Percentiles rank a stretch among this genome's conserved stretches.
These are phyloP conservation scores for Phorcus lineatus DNA, from an alignment of 2,888 invertebrate species.

Conservation along the genomic window DNA sequence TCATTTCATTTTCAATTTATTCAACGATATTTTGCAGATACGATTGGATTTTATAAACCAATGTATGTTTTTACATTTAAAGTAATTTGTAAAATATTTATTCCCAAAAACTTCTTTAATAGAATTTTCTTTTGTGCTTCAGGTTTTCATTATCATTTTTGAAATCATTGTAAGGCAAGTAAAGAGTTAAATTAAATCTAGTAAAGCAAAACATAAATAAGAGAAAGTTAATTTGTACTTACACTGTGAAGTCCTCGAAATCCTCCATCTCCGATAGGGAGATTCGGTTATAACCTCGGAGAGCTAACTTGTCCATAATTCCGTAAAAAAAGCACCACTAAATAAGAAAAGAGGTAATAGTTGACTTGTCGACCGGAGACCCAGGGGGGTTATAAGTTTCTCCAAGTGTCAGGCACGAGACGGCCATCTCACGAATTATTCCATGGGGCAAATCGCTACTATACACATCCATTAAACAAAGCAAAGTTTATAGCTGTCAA, in stretches of 20 bases:
- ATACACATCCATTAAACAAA: conserved; percentile 4
- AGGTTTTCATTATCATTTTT: no score
- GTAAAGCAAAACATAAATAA: no score
- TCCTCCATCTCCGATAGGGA: conserved; percentile 49
- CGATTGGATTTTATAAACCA: no score
- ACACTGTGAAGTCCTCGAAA: conserved; percentile 46
- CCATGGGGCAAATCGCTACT: background rate
- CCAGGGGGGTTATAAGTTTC: background rate
- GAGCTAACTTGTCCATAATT: conserved; percentile 39
- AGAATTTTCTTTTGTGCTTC: no score
- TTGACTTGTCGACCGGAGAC: background rate
- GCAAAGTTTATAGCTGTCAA: background rate
- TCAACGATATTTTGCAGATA: no score
- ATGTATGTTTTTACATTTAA: no score
- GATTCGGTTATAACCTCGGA: conserved; percentile 48
- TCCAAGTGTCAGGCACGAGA: background rate
- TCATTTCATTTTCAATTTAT: no score
- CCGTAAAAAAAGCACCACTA: conserved; percentile 7
- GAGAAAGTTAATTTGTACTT: conserved; percentile 29
- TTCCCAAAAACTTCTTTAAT: no score
- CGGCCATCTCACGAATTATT: background rate
- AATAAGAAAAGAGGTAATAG: background rate
- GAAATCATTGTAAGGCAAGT: no score
- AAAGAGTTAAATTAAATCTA: no score
- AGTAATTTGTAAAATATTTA: no score